Evolutionary conservation across 1,140 invertebrate species (phyloP), one percentile per base, ranked within the genome.

Genomic region (Leptinotarsa defecta): DNA sequence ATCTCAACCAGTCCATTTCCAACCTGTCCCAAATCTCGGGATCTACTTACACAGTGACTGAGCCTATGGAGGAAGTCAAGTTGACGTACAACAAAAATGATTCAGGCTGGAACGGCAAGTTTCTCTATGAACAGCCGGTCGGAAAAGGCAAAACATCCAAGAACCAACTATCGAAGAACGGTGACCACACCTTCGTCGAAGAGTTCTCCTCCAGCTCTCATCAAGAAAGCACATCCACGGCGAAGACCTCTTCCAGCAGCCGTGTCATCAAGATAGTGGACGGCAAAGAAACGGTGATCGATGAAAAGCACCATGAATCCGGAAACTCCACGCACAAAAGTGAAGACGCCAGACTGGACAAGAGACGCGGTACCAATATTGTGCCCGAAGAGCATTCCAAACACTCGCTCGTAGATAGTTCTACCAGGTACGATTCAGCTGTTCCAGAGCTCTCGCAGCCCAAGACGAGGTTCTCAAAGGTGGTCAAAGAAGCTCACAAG

Each of bases 211-310:
- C 79, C 2, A 75, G 73, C 22, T 81, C 80, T 5, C 79, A 81
- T 24, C 78, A 83, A 68, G 77, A 81, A 71, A 79, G 75, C 20
- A 82, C 78, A 15, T 82, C 82, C 11, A 76, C 87, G 1, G 85
- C 85, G 72, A 89, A 89, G 83, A 89, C 87, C 20, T 87, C 88
- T 19, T 89, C 88, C 4, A 87, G 86, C 19, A 89, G 87, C 63
- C 88, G 89, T 74, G 88, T 89, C 13, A 86, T 89, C 65, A 88
- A 89, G 84, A 88, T 90, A 72, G 87, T 90, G 34, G 89, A 90
- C 79, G 89, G 89, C n/a, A 89, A 89, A 83, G 88, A 90, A 83
- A 82, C 87, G n/a, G 87, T 89, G 49, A 83, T 90, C 48, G 89
- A 89, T 67, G 86, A 85, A 75, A 86, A 88, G 64, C 87, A 86